Percentiles rank a stretch among this genome's conserved stretches.
These are phyloP conservation scores for Poecilia gillii DNA, from an alignment of 2,797 vertebrate genomes.

Conservation along the genomic window DNA sequence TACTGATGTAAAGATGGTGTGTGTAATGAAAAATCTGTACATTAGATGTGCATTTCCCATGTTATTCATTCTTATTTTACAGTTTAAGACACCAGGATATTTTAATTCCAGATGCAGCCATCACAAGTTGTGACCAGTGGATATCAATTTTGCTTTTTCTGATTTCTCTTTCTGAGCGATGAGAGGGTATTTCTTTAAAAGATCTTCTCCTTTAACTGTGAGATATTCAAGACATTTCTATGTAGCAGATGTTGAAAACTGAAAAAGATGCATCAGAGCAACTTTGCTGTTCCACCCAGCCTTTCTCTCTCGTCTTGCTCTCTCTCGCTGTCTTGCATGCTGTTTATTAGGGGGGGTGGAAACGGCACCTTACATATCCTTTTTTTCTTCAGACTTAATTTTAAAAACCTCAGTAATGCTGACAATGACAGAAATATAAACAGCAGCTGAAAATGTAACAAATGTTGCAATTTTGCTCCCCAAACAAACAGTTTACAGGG, in stretches of 20 bases:
- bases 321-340: not conserved
- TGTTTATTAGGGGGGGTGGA: too few relatives aligned
- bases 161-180: not conserved
- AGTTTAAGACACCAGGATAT: not conserved
- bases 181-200: not conserved
- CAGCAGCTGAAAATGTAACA: too few relatives aligned
- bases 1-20: not conserved
- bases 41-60: not conserved
- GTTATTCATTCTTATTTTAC: not conserved
- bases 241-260: not conserved
- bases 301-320: not conserved
- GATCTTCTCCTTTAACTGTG: not conserved
- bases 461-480: too few relatives aligned
- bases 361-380: not conserved
- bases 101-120: not conserved
- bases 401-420: not conserved
- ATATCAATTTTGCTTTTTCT: not conserved
- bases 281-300: not conserved
- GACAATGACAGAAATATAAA: not conserved
- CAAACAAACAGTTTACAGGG: too few relatives aligned
- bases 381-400: not conserved
- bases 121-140: not conserved
- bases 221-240: not conserved
- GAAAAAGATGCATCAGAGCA: not conserved
- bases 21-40: not conserved